A percentile compares a stretch with the other conserved stretches of the same genome.
phyloP scores from a whole-genome alignment of 2,113 vertebrate genomes.

The Carassius carassius region DNA sequence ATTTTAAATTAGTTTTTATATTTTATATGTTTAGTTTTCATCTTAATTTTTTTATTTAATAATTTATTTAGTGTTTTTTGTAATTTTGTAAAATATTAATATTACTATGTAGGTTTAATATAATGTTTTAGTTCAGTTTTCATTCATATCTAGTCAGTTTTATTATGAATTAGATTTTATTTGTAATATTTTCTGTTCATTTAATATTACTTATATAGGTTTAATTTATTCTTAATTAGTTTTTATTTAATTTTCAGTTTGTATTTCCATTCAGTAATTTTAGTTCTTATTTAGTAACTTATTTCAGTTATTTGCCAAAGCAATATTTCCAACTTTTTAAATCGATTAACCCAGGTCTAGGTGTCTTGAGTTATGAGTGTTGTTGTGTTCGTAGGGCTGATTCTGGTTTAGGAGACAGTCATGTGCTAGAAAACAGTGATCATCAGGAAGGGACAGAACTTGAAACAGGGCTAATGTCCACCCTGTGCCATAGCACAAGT shows the following conservation, averaged over 20 bases:
- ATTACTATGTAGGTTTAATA: no score
- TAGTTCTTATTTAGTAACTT: neutral
- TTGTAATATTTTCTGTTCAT: no score
- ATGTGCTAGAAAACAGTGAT: slow-evolving; percentile 8
- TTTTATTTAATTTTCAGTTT: neutral
- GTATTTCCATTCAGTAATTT: neutral
- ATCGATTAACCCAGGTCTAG: neutral
- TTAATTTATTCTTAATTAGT: neutral
- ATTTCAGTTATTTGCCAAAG: neutral
- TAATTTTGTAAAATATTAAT: no score
- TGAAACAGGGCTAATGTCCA: slow-evolving; percentile 22
- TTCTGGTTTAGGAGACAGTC: slow-evolving; percentile 25
- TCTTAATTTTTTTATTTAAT: no score
- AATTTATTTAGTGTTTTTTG: no score
- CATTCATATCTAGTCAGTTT: no score
- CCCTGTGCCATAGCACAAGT: slow-evolving; percentile 10
- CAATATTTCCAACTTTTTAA: neutral
- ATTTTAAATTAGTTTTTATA: neutral
- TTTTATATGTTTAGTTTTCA: neutral
- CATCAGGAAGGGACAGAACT: slow-evolving; percentile 13
- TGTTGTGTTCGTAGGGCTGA: slow-evolving; percentile 40
- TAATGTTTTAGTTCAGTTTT: no score
- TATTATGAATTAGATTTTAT: no score
- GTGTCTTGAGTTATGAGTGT: slow-evolving; percentile 1
- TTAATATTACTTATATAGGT: neutral